Base-by-base conservation (phyloP, 2,113 vertebrate species). In the Cyprinus carpio region DNA sequence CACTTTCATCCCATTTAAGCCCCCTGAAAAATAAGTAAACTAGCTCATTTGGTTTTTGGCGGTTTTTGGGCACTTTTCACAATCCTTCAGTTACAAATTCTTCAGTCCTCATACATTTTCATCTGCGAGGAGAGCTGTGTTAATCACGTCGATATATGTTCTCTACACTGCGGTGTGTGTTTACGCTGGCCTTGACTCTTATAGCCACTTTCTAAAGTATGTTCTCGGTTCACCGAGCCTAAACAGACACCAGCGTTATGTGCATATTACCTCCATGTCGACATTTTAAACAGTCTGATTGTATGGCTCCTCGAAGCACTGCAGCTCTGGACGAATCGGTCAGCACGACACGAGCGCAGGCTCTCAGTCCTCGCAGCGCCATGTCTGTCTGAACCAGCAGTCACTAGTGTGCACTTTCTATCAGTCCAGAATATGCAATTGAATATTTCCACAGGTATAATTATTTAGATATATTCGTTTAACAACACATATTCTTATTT, bases 281-380 rank as follows among this genome's bases (percentile, higher is more conserved):
- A 40, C 89, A 60, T 51, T 80, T 90, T 49, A 89, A 87, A 89
- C 92, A 92, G 2, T 87, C 84, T 10, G 90, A 60, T 20, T 84
- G 88, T 16, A 77, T 82, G 81, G 84, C n/a, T n/a, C 74, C 84
- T 75, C 77, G 87, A 31, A 92, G 80, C 0, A 87, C 2, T 16
- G 83, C 86, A 65, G 85, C 90, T 1, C 7, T 60, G 12, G 88
- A 12, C 20, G 79, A 29, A 6, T 87, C 72, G 5, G 0, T 64
- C 0, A 92, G 13, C 3, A 92, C 74, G 20, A 87, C 87, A 29
- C 90, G 82, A 67, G 76, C 82, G 83, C 87, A 91, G 83, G 23
- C 80, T 2, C 16, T 51, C 2, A 92, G 0, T 23, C 85, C 88
- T 0, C 81, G 43, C 62, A 94, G 87, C 89, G 96, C 97, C 97